Percentiles rank a stretch among this genome's conserved stretches.
phyloP scores from a whole-genome alignment of 2,888 invertebrate genomes.

The Frankliniella intonsa region DNA sequence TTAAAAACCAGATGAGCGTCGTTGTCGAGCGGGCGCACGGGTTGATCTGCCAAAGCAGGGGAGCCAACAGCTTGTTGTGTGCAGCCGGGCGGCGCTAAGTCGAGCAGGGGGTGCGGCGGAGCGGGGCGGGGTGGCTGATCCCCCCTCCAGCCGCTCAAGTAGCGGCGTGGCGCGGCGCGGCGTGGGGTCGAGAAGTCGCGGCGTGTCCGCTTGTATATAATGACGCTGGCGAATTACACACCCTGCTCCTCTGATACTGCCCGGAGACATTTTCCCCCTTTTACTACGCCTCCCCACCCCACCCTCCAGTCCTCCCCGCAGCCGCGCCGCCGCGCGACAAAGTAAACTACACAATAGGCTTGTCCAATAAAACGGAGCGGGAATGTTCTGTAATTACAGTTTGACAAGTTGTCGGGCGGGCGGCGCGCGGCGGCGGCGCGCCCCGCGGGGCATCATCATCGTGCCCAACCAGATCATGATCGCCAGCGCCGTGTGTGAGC shows the following conservation, averaged over 20 bases:
- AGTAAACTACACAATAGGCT: not conserved
- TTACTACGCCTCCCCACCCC: not conserved
- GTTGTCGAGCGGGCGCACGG: not conserved
- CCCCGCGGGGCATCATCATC: not conserved
- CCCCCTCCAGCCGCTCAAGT: not conserved
- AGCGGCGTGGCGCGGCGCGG: not conserved
- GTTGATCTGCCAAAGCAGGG: not conserved
- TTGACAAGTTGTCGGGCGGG: not conserved
- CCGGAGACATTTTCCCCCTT: not conserved
- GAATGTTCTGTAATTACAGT: not conserved
- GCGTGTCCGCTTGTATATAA: not conserved
- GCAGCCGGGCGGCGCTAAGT: not conserved
- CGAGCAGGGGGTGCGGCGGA: not conserved
- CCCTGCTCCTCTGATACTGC: not conserved
- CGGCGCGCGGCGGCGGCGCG: too few relatives aligned
- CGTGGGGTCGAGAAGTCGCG: not conserved
- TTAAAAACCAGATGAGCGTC: not conserved
- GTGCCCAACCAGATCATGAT: not conserved
- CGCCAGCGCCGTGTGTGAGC: not conserved
- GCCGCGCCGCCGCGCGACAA: not conserved
- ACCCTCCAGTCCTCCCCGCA: not conserved
- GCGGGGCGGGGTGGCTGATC: not conserved
- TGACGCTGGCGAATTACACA: not conserved
- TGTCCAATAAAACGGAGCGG: not conserved
- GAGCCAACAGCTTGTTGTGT: not conserved